Evolutionary conservation across 2,113 vertebrate genomes (phyloP).

Genomic region (Cervus canadensis): DNA sequence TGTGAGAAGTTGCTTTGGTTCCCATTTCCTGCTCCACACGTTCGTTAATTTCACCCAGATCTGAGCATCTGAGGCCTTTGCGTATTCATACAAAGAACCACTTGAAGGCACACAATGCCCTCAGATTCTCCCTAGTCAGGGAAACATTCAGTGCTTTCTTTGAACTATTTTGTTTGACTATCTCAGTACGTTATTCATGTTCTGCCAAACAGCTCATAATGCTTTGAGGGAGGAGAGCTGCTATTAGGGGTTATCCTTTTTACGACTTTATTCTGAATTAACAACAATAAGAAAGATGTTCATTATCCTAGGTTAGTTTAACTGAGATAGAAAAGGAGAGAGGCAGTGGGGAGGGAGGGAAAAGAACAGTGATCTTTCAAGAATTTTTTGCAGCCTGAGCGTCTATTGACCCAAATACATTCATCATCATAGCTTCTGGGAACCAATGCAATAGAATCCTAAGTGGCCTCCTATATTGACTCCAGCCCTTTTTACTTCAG

Average conservation of each 20-base stretch:
- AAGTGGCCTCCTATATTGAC: not conserved
- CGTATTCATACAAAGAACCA: not conserved
- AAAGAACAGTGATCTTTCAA: not conserved
- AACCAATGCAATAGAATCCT: not conserved
- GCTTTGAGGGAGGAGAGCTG: not conserved
- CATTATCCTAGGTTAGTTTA: not conserved
- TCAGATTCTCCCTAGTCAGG: not conserved
- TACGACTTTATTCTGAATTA: conserved; percentile 32
- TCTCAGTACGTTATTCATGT: conserved; percentile 7
- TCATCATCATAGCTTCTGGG: not conserved
- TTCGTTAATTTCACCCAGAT: not conserved
- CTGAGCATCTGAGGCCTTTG: not conserved
- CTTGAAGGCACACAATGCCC: conserved; percentile 37
- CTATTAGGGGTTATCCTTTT: not conserved
- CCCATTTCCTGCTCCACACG: not conserved
- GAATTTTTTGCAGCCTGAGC: not conserved
- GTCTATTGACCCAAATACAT: not conserved
- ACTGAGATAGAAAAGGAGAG: not conserved
- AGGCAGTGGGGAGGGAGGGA: not conserved
- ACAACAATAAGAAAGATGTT: conserved; percentile 9
- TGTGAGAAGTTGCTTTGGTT: not conserved
- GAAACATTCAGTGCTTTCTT: conserved; percentile 34
- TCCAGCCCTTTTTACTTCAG: not conserved
- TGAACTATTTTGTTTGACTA: conserved; percentile 38
- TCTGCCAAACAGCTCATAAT: conserved; percentile 33